phyloP scores from a whole-genome alignment of 2,113 vertebrate species.

The Pachyramphus minor region DNA sequence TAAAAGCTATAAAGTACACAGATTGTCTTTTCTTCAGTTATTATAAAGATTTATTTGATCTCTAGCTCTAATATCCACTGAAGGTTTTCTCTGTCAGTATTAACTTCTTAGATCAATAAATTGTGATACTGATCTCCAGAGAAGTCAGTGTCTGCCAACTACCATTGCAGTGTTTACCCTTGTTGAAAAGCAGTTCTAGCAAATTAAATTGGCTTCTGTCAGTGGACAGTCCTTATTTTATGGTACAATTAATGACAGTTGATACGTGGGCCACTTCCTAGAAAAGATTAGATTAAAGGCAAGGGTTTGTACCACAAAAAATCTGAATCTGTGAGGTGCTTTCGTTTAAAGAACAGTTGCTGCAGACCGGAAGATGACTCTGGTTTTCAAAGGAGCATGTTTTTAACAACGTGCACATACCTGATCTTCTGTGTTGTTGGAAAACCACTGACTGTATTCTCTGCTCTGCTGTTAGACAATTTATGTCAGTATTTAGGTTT shows the following conservation, averaged over 20 bases:
- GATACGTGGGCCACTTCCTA: background rate
- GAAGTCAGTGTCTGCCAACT: constrained; percentile 2
- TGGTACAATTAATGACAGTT: background rate
- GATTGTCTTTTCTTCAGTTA: constrained; percentile 38
- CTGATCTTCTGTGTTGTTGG: background rate
- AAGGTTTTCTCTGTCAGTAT: constrained; percentile 40
- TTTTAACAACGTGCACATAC: background rate
- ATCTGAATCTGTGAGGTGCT: background rate
- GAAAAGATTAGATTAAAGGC: background rate
- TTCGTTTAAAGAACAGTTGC: background rate
- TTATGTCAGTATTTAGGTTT: background rate
- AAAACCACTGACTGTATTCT: background rate
- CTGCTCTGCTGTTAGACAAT: background rate
- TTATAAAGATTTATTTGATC: constrained; percentile 59
- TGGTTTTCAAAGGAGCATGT: background rate
- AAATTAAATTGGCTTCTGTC: constrained; percentile 31
- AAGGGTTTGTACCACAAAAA: background rate
- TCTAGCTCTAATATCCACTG: constrained; percentile 17
- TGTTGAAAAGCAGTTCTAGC: background rate
- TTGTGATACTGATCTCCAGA: constrained; percentile 19
- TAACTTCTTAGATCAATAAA: constrained; percentile 57
- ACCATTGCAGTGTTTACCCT: background rate
- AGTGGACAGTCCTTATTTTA: background rate
- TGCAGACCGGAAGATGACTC: background rate
- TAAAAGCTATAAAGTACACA: constrained; percentile 28